Evolutionary conservation across 2,113 vertebrate genomes (phyloP).

Genomic region (Gorsachius goisagi): DNA sequence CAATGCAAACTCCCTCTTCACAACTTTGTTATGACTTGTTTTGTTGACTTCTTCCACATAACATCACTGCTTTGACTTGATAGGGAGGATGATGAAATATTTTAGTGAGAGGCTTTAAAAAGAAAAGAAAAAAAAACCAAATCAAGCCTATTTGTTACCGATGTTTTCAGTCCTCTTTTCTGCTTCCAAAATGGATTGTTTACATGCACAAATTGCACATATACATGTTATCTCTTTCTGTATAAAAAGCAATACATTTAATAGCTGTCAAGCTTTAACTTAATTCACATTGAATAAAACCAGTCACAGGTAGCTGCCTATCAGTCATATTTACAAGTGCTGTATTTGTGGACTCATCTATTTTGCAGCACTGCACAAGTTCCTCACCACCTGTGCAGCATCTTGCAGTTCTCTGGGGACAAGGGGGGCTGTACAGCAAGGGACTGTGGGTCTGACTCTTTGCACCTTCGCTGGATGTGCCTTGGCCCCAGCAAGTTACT

Average conservation of each 20-base stretch:
- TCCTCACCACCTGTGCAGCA: fast-evolving
- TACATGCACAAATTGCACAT: neutral
- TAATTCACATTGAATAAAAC: neutral
- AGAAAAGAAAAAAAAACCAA: neutral
- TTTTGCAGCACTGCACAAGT: neutral
- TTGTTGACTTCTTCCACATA: neutral
- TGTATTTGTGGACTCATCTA: neutral
- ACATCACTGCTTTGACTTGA: neutral
- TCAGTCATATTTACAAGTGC: neutral
- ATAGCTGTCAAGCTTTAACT: neutral
- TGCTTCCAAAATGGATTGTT: neutral
- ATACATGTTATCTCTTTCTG: neutral
- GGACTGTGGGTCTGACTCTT: neutral
- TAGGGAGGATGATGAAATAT: neutral
- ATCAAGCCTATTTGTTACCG: neutral
- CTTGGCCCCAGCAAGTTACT: neutral
- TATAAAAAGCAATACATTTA: neutral
- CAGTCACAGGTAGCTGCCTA: neutral
- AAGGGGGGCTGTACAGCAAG: neutral
- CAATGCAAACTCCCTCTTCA: neutral
- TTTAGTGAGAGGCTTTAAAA: neutral
- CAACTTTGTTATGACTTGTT: neutral
- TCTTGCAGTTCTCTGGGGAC: neutral
- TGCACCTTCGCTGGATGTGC: neutral
- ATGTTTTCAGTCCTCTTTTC: neutral